Evolutionary conservation across 1,140 invertebrate species (phyloP), one percentile per base, ranked within the genome.

Genomic region (Ganaspis sp.): DNA sequence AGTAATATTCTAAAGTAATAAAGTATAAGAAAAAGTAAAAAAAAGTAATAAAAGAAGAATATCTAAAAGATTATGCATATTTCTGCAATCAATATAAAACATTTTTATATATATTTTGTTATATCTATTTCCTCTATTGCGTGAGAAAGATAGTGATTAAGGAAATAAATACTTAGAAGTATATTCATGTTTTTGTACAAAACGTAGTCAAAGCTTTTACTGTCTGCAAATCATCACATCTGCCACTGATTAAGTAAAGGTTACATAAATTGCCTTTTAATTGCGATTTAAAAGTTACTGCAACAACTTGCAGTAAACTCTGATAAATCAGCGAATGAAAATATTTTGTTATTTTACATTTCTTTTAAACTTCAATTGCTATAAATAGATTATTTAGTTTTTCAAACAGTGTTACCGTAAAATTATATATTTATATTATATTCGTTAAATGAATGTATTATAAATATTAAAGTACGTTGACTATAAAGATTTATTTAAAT

Each of bases 161-260:
- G 45, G 45, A 49, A 49, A 17, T 49, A 49, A 64, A 34, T 64
- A 64, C 4, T 15, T 11, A 26, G 9, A 54, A 21, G 23, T 64
- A 54, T 29, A 29, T 64, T 26, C 26, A 64, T 34, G 58, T 15
- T 26, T 64, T 21, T 29, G 23, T 26, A 26, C n/a, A 12, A 64
- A 64, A 29, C n/a, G 58, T 3, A 34, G 26, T 64, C 26, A 64
- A 64, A 29, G 58, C 58, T 11, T 15, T 29, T 64, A 64, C 58
- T 64, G 58, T 64, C 58, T 64, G 17, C 45, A 64, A 29, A 64
- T 64, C 15, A 64, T 29, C 58, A 64, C 58, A 64, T 64, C 23
- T 64, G 58, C 23, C 58, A n/a, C 11, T 64, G 58, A 34, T 64
- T 64, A 64, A 34, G 58, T 26, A 49, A 26, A 34, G 26, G 58